Base-by-base conservation (phyloP, 2,888 invertebrate genomes). In the Drosophila helvetica region DNA sequence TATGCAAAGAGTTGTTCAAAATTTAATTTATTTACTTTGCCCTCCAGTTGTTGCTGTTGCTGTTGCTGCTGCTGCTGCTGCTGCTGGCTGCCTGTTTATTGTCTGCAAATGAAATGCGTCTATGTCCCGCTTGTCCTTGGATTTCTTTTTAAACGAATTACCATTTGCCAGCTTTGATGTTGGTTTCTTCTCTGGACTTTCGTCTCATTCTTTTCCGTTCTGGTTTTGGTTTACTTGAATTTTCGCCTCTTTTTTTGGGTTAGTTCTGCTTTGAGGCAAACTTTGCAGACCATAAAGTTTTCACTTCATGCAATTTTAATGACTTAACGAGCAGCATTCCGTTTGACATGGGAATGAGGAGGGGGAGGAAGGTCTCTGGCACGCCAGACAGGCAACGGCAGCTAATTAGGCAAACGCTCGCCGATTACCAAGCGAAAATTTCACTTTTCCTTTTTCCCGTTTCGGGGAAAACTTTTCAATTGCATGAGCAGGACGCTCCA, bases 271-370 rank as follows among this genome's bases (percentile, higher is more conserved):
- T 87, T 86, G 86, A 82, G 65, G 74, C 61, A 86, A 85, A 85
- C 90, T 89, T 89, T 90, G 77, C 90, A 89, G 89, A 90, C 89
- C 82, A 86, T 77, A 81, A 86, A 79, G 86, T 77, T 84, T 85
- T 83, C 86, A 89, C 84, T 90, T 88, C 81, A 86, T 89, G 79
- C 86, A 81, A 81, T 89, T 82, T 90, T 89, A 90, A 90, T 89
- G 89, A 89, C 80, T 80, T 88, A 85, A 79, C 76, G 80, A 88
- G 87, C 84, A 64, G 70, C 88, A 86, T 80, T 75, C 68, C 83
- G 47, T 83, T 82, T 82, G 80, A 84, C 79, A 84, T 69, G 59
- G 55, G 42, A 25, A 47, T 19, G 27, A 9, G 9, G 15, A 15
- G 38, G n/a, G 58, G 22, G 7, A 7, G 8, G 7, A 1, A 1